Percentiles rank a stretch among this genome's conserved stretches.
Evolutionary conservation across 2,797 vertebrate species (phyloP).

Genomic region (Rousettus madagascariensis): DNA sequence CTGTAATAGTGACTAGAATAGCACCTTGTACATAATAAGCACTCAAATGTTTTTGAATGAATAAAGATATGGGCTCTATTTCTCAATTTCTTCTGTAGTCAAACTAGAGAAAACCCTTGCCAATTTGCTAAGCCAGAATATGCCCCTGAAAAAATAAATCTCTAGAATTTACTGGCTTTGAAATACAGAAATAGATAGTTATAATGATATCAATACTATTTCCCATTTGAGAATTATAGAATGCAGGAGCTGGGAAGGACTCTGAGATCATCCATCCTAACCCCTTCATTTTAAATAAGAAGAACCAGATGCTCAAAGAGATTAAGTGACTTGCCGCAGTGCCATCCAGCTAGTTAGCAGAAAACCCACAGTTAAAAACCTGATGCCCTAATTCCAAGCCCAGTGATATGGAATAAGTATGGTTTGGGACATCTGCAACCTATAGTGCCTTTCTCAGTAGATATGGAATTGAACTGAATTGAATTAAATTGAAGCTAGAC

Average conservation of each 20-base stretch:
- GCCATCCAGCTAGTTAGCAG: background rate
- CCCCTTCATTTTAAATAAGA: background rate
- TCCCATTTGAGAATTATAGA: slow-evolving; percentile 16
- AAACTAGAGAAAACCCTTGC: background rate
- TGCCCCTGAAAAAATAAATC: slow-evolving; percentile 16
- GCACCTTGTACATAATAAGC: background rate
- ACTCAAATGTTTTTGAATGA: background rate
- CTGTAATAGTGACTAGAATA: background rate
- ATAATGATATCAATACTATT: background rate
- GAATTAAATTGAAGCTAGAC: background rate
- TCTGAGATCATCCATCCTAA: background rate
- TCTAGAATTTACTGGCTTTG: slow-evolving; percentile 3
- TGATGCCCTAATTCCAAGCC: background rate
- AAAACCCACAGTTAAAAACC: background rate
- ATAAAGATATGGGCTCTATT: background rate
- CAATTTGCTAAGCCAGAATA: slow-evolving; percentile 19
- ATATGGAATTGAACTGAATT: background rate
- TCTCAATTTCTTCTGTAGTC: slow-evolving; percentile 30
- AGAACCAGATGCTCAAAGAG: background rate
- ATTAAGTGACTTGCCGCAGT: background rate
- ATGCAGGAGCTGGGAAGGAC: background rate
- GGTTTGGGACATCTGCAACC: background rate
- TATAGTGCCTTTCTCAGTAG: background rate
- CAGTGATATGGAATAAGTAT: background rate
- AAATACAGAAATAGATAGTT: background rate